A percentile compares a stretch with the other conserved stretches of the same genome.
These are phyloP conservation scores for Entelurus aequoreus DNA, from an alignment of 2,113 vertebrate species.

Conservation along the genomic window DNA sequence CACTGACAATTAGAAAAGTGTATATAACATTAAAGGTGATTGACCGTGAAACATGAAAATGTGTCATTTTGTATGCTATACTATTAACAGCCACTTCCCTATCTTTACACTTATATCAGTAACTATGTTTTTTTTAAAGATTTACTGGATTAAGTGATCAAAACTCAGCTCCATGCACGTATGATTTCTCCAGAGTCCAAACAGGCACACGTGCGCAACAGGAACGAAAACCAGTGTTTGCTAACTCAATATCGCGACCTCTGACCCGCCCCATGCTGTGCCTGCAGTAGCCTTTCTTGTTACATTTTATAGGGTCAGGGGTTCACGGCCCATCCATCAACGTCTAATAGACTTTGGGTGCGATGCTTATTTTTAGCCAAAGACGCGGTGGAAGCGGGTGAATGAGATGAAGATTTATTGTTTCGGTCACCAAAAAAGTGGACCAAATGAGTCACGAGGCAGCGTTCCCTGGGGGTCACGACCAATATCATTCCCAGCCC, in stretches of 20 bases:
- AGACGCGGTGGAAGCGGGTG: conserved; percentile 3
- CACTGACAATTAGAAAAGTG: too few relatives aligned
- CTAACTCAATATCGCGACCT: conserved; percentile 36
- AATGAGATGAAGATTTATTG: conserved; percentile 22
- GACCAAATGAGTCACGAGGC: conserved; percentile 23
- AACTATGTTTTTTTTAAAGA: too few relatives aligned
- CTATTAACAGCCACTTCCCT: too few relatives aligned
- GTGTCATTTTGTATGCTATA: too few relatives aligned
- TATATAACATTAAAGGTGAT: too few relatives aligned
- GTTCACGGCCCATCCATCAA: conserved; percentile 46
- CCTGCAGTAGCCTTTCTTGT: conserved; percentile 25
- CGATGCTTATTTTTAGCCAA: conserved; percentile 29
- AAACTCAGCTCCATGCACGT: too few relatives aligned
- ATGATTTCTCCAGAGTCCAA: too few relatives aligned
- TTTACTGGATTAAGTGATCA: too few relatives aligned
- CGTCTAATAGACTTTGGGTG: conserved; percentile 9
- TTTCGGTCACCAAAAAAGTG: conserved; percentile 27
- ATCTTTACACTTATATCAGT: too few relatives aligned
- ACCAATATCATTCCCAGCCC: conserved; percentile 15
- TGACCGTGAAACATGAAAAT: too few relatives aligned
- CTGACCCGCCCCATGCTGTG: conserved; percentile 35
- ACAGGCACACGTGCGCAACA: not conserved
- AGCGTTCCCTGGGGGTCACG: conserved; percentile 5
- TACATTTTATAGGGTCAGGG: conserved; percentile 47
- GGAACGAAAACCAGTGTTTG: conserved; percentile 10